phyloP scores from a whole-genome alignment of 2,797 vertebrate species.

The Micrastur ruficollis region DNA sequence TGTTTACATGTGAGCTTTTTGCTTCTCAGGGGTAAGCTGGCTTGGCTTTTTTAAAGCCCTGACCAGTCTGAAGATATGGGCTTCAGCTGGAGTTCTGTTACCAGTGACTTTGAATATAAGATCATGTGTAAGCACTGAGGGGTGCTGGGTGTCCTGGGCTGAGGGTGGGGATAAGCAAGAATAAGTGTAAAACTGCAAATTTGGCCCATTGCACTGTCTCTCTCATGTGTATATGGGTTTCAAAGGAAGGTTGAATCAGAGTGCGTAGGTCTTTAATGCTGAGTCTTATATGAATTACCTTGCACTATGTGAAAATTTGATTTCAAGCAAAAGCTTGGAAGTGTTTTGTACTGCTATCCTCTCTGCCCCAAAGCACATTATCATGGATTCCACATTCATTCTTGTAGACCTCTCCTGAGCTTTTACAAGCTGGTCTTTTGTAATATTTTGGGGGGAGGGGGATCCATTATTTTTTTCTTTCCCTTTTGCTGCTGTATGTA shows the following conservation, averaged over 20 bases:
- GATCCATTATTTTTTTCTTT: background rate
- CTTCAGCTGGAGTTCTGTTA: background rate
- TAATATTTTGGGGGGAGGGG: accelerated
- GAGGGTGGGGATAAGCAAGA: background rate
- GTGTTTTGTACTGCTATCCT: background rate
- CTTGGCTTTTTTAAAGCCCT: background rate
- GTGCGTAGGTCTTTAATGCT: background rate
- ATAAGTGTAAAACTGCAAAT: background rate
- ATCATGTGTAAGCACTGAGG: background rate
- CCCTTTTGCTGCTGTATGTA: background rate
- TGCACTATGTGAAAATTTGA: background rate
- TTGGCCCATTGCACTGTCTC: background rate
- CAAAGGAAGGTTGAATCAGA: background rate
- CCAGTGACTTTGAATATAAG: background rate
- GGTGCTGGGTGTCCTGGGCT: background rate
- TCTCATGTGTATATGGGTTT: background rate
- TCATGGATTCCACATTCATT: background rate
- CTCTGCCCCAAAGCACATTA: background rate
- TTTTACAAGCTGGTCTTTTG: background rate
- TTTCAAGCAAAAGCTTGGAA: background rate
- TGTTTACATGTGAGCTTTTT: background rate
- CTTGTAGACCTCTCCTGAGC: background rate
- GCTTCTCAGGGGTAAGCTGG: background rate
- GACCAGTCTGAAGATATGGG: background rate
- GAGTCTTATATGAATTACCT: background rate